These are phyloP conservation scores for Diorhabda carinulata DNA, from an alignment of 1,140 invertebrate genomes.

Conservation along the genomic window DNA sequence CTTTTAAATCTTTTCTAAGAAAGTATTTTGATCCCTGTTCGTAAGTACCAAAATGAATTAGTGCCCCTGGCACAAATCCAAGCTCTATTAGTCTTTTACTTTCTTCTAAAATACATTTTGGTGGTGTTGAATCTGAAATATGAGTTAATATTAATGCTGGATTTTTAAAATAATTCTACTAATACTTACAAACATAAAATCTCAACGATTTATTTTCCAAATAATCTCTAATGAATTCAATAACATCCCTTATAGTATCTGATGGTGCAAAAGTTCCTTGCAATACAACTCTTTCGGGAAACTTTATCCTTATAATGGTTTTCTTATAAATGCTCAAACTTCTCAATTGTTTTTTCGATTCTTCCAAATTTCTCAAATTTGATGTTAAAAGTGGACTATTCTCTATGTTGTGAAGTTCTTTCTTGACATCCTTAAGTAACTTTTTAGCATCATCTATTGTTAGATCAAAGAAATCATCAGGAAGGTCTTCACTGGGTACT, in stretches of 20 bases:
- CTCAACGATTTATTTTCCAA: slow-evolving; percentile 56
- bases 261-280: slow-evolving; percentile 72
- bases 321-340: slow-evolving; percentile 65
- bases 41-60: slow-evolving; percentile 64
- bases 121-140: slow-evolving; percentile 67
- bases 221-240: slow-evolving; percentile 66
- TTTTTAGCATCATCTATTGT: slow-evolving; percentile 72
- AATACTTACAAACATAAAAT: slow-evolving; percentile 72
- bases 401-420: slow-evolving; percentile 57
- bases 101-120: slow-evolving; percentile 61
- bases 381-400: slow-evolving; percentile 64
- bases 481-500: slow-evolving; percentile 58
- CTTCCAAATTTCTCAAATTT: slow-evolving; percentile 57
- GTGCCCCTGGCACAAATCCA: slow-evolving; percentile 69
- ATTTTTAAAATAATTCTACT: background rate
- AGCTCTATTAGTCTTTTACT: slow-evolving; percentile 60
- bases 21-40: slow-evolving; percentile 35
- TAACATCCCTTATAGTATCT: slow-evolving; percentile 63
- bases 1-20: slow-evolving; percentile 48
- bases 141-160: slow-evolving; percentile 10
- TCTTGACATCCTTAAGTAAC: slow-evolving; percentile 66
- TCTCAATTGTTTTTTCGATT: slow-evolving; percentile 56
- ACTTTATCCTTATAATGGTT: slow-evolving; percentile 73
- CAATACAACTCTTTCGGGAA: slow-evolving; percentile 74
- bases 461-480: slow-evolving; percentile 81